Evolutionary conservation across 2,888 invertebrate species (phyloP), one percentile per base, ranked within the genome.

Genomic region (Zygaena filipendulae): DNA sequence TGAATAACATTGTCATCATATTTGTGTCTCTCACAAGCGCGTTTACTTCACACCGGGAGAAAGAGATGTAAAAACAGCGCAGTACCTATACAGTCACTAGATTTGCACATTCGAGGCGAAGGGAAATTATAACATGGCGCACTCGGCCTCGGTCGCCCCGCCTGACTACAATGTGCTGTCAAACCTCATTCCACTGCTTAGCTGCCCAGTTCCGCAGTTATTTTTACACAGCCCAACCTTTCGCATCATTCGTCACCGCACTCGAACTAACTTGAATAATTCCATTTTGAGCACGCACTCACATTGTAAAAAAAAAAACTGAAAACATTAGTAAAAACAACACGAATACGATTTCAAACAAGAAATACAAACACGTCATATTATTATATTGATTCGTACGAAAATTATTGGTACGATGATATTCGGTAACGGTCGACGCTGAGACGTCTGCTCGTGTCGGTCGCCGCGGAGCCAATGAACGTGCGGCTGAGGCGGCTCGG

Each of bases 381-480:
- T 33, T 12, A 13, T 29, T 23, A 29, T 26, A 26, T 25, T 24
- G n/a, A n/a, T n/a, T n/a, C n/a, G n/a, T n/a, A n/a, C n/a, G n/a
- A n/a, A n/a, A n/a, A n/a, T n/a, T n/a, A n/a, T n/a, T n/a, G n/a
- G n/a, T n/a, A n/a, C n/a, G n/a, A n/a, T n/a, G n/a, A n/a, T n/a
- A n/a, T n/a, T n/a, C n/a, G n/a, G n/a, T n/a, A n/a, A n/a, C n/a
- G n/a, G n/a, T n/a, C n/a, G n/a, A n/a, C n/a, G n/a, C n/a, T n/a
- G 46, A 44, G 39, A 47, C 72, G 64, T 58, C 61, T 61, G 64
- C 62, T 66, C 74, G 52, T 70, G 58, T 59, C 74, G 74, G 74
- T 72, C 63, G 85, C 85, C 85, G 82, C 83, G 82, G 77, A 84
- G 82, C 82, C 84, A 83, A 83, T 85, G 84, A 85, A 85, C 84